Base-by-base conservation (phyloP, 1,140 invertebrate species). In the Delia radicum region DNA sequence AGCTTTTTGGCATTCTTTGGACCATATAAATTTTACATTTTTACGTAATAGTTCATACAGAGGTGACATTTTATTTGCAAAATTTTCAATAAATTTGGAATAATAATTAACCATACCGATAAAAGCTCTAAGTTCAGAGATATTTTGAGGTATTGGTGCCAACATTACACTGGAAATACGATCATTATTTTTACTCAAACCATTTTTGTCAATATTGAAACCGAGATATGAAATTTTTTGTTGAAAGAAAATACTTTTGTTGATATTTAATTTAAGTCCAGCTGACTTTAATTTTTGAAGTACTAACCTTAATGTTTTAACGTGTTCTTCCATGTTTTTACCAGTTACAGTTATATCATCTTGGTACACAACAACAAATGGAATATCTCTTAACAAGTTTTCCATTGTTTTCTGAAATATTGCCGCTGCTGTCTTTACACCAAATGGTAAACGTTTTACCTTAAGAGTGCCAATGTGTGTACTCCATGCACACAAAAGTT, bases 321-420 rank as follows among this genome's bases (percentile, higher is more conserved):
- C 46, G 77, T 85, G 86, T 72, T 82, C 74, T 15, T 76, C 55
- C 18, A 78, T 75, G 13, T 69, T 77, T 26, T 29, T 46, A 8
- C 79, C 84, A 21, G 79, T 80, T 15, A 84, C 69, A 10, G 85
- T 77, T 18, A 87, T 82, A 72, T 88, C 87, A 77, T 88, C 87
- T 0, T 86, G 78, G 79, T 78, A 81, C 29, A 73, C 65, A 6
- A 80, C 71, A 26, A 77, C 74, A 13, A 63, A 42, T 28, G 42
- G 79, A 75, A 78, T 78, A 21, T 79, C 81, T 13, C 74, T 13
- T 12, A 88, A 71, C 26, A 84, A 63, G 2, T 81, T 61, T 73
- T 87, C 82, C 72, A 88, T 87, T 2, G 81, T 81, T 55, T 80
- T 77, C 76, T 87, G 86, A 77, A 87, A 88, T 67, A 84, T 86